Evolutionary conservation across 2,113 vertebrate species (phyloP), one percentile per base, ranked within the genome.

Genomic region (Isichthys henryi): DNA sequence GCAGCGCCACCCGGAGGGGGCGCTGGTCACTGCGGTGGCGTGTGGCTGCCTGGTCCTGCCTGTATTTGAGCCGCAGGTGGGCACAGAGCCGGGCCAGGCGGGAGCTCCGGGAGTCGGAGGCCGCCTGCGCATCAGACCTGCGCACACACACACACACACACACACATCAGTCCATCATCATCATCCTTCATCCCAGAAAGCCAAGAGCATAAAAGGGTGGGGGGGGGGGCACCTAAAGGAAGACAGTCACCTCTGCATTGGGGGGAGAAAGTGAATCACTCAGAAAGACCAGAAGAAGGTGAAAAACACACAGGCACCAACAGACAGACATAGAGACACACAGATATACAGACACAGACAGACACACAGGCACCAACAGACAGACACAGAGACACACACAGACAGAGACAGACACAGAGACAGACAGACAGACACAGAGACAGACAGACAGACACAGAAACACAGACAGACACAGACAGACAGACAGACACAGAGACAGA

Each of bases 11-110:
- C 93, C 97, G 96, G 92, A 99, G 97, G 1, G 97, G 95, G 77
- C 98, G 97, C 92, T 97, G 96, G 95, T 97, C 98, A 93, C 97
- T 98, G 95, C 97, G 97, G 91, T 98, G 98, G 89, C 96, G 98
- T 52, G 97, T 96, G 92, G 97, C 97, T 90, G 97, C 97, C 94
- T 97, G 96, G 95, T 99, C 98, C 96, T 98, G 97, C 97, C 98
- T 98, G 93, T 99, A 99, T 94, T 98, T 98, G 94, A 99, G 97
- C 95, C 97, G 97, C 94, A 99, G 97, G 95, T 99, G 99, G 92
- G 98, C 97, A 96, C 98, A 99, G 94, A 99, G 97, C 95, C 97
- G 96, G 91, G 98, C 95, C 94, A 99, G 96, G 93, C 98, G 97
- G 90, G 97, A 96, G 93, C 97, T 96, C 94, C 98, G 96, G 49